Base-by-base conservation (phyloP, 2,113 vertebrate species). In the Malurus cyaneus region DNA sequence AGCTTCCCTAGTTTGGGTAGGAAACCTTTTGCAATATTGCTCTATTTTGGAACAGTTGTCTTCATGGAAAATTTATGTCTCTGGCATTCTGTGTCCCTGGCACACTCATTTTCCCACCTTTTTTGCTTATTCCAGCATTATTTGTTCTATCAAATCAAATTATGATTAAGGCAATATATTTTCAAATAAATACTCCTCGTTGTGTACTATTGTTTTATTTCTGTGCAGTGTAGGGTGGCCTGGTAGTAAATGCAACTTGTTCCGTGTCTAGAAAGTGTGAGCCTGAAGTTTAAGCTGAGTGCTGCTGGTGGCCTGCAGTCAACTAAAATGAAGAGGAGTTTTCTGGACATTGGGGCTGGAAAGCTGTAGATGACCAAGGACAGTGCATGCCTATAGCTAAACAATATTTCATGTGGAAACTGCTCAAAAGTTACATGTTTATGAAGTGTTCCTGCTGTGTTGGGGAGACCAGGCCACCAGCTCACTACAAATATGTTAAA, bases 51-150 rank as follows among this genome's bases (percentile, higher is more conserved):
- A 67, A 24, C 28, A 78, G 14, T 20, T 70, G 23, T 46, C 18
- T 80, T 94, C 34, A 60, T 49, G 64, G 86, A 71, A 96, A 96
- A 80, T 59, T 26, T 71, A 79, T 47, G 47, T 77, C 18, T 62
- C 29, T 67, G 59, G 42, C 29, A 36, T 77, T 85, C 39, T 60
- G 36, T 41, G 41, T 71, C 60, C 21, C 53, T 49, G 15, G 26
- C 15, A 60, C 47, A n/a, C 8, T 80, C 17, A 44, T 77, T 88
- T 66, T 83, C 18, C 24, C 31, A 25, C 31, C 56, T 62, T 49
- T 62, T 56, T 53, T 50, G 8, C 82, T 93, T 72, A 77, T 62
- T 14, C 12, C 36, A 71, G 11, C 44, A 18, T 62, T 92, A 73
- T 83, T 74, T 86, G 67, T 62, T 70, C 79, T 28, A 62, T 46